These are phyloP conservation scores for Tyto alba DNA, from an alignment of 2,113 vertebrate genomes.

Conservation along the genomic window DNA sequence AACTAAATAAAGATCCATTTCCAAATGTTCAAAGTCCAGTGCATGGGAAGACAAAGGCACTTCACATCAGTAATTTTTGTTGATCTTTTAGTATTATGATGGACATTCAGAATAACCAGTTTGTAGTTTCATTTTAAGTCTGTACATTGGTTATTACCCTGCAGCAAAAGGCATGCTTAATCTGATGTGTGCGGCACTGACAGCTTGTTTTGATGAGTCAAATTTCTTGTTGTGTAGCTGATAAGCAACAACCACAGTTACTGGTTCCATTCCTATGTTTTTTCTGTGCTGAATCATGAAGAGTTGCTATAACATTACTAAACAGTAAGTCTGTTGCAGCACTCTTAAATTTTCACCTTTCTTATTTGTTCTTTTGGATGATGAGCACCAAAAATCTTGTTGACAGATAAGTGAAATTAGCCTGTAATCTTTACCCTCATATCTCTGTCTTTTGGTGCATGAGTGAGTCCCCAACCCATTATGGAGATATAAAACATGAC, in stretches of 20 bases:
- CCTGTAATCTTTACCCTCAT: not conserved
- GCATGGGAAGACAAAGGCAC: not conserved
- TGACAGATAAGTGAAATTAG: not conserved
- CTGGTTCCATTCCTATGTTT: not conserved
- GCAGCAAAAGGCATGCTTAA: not conserved
- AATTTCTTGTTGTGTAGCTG: not conserved
- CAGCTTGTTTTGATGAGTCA: constrained; percentile 23
- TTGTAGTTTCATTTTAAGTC: not conserved
- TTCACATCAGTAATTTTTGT: not conserved
- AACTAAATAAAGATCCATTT: not conserved
- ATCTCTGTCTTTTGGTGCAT: constrained; percentile 23
- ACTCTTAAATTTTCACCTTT: not conserved
- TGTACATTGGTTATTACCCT: not conserved
- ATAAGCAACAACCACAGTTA: constrained; percentile 7
- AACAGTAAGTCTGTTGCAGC: not conserved
- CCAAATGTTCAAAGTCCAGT: not conserved
- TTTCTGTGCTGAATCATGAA: not conserved
- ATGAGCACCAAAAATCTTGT: not conserved
- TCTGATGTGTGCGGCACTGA: not conserved
- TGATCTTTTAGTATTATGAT: not conserved
- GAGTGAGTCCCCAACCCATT: not conserved
- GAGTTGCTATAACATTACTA: not conserved
- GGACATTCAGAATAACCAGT: not conserved
- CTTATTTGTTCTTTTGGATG: not conserved
- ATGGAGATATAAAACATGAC: constrained; percentile 29